Evolutionary conservation across 2,113 vertebrate genomes (phyloP).

Genomic region (Saiga tatarica): DNA sequence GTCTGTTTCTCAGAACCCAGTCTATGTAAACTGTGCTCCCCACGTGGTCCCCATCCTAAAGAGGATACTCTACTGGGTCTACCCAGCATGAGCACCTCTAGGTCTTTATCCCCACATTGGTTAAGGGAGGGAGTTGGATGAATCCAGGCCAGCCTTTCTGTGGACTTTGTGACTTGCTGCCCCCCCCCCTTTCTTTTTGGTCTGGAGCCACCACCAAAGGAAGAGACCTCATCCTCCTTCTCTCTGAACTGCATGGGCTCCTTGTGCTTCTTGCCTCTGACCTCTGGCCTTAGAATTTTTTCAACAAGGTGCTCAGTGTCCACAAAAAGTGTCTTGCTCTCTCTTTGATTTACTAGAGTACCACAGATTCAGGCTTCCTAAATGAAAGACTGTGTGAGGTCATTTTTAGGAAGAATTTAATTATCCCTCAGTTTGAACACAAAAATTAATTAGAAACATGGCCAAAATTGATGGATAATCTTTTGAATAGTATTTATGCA

Average conservation of each 20-base stretch:
- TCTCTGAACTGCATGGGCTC: neutral
- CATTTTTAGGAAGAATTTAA: neutral
- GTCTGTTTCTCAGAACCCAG: neutral
- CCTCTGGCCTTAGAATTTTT: neutral
- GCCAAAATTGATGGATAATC: neutral
- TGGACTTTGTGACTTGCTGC: neutral
- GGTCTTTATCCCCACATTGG: too few species aligned
- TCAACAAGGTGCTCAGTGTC: neutral
- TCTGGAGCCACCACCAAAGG: neutral
- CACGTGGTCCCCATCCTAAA: neutral
- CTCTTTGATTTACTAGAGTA: neutral
- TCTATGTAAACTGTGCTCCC: neutral
- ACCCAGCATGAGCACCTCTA: neutral
- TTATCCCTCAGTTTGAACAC: neutral
- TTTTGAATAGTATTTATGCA: neutral
- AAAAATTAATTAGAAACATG: neutral
- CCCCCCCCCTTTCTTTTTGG: neutral
- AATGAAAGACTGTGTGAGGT: neutral
- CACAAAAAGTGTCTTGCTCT: neutral
- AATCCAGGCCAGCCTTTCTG: neutral
- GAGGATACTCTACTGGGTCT: too few species aligned
- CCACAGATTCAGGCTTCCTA: neutral
- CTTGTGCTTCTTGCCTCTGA: neutral
- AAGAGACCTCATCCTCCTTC: neutral
- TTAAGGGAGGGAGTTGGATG: too few species aligned